phyloP scores from a whole-genome alignment of 2,888 invertebrate genomes.

The Plemyria rubiginata region DNA sequence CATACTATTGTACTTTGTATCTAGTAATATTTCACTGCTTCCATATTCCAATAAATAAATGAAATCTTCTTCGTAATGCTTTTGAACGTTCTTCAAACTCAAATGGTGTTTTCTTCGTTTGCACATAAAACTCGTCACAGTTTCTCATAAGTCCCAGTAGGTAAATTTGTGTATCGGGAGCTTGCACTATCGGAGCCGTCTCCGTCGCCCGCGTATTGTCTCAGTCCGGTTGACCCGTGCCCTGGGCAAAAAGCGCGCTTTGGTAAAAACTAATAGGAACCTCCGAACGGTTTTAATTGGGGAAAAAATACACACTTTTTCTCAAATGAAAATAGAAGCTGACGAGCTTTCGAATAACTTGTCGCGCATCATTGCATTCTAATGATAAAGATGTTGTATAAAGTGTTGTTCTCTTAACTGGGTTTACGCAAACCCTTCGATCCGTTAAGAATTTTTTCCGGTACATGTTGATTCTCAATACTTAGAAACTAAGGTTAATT shows the following conservation, averaged over 20 bases:
- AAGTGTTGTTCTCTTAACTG: conserved; percentile 38
- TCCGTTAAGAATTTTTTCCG: not conserved
- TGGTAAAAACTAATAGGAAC: conserved; percentile 66
- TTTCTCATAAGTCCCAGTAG: not conserved
- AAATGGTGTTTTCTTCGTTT: too few species aligned
- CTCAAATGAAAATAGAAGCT: conserved; percentile 47
- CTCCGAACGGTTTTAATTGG: conserved; percentile 69
- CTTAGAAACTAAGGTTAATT: not conserved
- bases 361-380: conserved; percentile 44
- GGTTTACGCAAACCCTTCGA: conserved; percentile 7
- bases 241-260: conserved; percentile 70
- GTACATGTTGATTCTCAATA: not conserved
- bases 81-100: too few species aligned
- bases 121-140: too few species aligned
- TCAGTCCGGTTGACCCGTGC: conserved; percentile 82
- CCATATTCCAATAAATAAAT: too few species aligned
- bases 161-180: conserved; percentile 4
- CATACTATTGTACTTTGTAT: too few species aligned
- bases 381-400: conserved; percentile 51
- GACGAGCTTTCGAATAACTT: conserved; percentile 49
- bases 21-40: too few species aligned
- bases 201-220: conserved; percentile 67
- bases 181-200: conserved; percentile 12
- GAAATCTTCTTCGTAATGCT: too few species aligned
- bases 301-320: conserved; percentile 72